phyloP scores from a whole-genome alignment of 2,888 invertebrate species.

The Phyto melanocephala region DNA sequence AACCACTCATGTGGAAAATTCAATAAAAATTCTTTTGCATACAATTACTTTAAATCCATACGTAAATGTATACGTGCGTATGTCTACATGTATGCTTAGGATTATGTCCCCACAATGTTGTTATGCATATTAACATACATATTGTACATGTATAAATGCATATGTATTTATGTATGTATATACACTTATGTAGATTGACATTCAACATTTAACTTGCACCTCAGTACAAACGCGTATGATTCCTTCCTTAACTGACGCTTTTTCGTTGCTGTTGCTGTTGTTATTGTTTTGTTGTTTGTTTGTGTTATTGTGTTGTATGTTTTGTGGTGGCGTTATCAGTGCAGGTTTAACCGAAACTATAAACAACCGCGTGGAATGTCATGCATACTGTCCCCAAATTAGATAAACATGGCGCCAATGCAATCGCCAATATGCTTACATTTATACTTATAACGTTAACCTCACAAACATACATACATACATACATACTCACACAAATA shows the following conservation, averaged over 20 bases:
- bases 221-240: constrained; percentile 11
- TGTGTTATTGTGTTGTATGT: constrained; percentile 35
- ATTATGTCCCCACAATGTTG: background rate
- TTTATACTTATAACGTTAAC: constrained; percentile 54
- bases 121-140: no score
- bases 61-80: no score
- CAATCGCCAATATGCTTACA: constrained; percentile 62
- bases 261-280: background rate
- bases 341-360: constrained; percentile 78
- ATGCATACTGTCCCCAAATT: constrained; percentile 78
- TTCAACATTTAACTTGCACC: background rate
- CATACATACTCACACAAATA: background rate
- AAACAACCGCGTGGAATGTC: constrained; percentile 79
- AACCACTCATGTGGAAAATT: constrained; percentile 20
- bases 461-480: constrained; percentile 4
- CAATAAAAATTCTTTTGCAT: constrained; percentile 53
- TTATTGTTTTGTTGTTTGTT: background rate
- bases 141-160: no score
- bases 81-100: background rate
- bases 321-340: constrained; percentile 72
- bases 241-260: constrained; percentile 33
- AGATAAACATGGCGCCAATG: constrained; percentile 64
- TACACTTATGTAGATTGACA: background rate
- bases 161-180: constrained; percentile 19
- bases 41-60: constrained; percentile 40